Conservation (phyloP, 2,888 invertebrate species). For the Pterostichus madidus region DNA sequence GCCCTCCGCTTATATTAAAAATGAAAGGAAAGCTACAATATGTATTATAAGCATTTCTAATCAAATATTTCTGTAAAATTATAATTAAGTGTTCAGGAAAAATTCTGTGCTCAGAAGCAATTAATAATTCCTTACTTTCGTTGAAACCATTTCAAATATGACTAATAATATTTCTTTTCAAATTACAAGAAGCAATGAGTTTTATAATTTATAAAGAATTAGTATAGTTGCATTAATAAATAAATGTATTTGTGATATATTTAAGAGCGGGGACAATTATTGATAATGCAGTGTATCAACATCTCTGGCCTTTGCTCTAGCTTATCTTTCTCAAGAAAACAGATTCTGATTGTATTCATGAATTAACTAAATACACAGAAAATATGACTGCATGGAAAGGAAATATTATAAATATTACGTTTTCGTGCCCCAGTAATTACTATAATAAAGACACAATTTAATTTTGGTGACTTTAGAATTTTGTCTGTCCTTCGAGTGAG, state of each 20-base stretch:
- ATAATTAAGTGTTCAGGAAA: too few species aligned
- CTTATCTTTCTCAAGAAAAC: slow-evolving; percentile 17
- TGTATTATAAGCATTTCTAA: too few species aligned
- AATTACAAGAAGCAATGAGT: too few species aligned
- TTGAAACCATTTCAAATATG: too few species aligned
- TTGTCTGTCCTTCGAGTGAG: background rate
- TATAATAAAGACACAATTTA: slow-evolving; percentile 11
- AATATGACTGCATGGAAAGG: background rate
- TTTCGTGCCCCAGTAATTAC: slow-evolving; percentile 20
- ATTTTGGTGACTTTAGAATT: slow-evolving; percentile 22
- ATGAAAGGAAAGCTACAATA: too few species aligned
- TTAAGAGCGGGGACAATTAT: background rate
- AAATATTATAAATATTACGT: background rate
- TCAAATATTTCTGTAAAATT: too few species aligned
- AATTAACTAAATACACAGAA: slow-evolving; percentile 8
- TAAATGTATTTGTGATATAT: background rate
- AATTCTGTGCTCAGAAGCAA: too few species aligned
- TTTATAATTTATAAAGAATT: too few species aligned
- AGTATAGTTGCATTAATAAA: too few species aligned
- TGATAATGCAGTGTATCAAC: slow-evolving; percentile 24
- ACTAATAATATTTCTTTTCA: too few species aligned
- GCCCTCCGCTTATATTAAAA: too few species aligned
- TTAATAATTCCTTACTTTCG: too few species aligned
- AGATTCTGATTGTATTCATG: slow-evolving; percentile 10
- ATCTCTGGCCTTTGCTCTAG: slow-evolving; percentile 21